Base-by-base conservation (phyloP, 2,113 vertebrate genomes). In the Antennarius striatus region DNA sequence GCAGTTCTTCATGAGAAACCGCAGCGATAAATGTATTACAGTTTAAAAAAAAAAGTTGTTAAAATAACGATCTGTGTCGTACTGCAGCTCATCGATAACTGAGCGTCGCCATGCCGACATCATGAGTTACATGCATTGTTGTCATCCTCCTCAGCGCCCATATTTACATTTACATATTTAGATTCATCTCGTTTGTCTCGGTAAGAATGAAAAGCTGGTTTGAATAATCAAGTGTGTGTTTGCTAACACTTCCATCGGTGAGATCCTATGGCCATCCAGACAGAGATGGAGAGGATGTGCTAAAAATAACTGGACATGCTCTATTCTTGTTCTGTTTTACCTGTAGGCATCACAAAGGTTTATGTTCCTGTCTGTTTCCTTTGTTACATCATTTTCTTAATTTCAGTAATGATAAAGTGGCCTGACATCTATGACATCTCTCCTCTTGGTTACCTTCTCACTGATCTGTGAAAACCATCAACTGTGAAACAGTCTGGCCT, bases 191-290 rank as follows among this genome's bases (percentile, higher is more conserved):
- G 2, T 68, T 61, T 75, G 46, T 73, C 8, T 72, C 56, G 52
- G 45, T 48, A 17, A 58, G 43, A 7, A 22, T 57, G 52, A n/a
- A 39, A 9, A 30, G 40, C 71, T 67, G 15, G 57, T 65, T 56
- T 74, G 30, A 77, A 63, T 74, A 62, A 83, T 71, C 46, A 43
- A 52, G 79, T 80, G 46, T 51, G 59, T 15, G 59, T 15, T 57
- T 28, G 11, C 17, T 43, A 22, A 49, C 36, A 58, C 77, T 16
- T 36, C 32, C 32, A 5, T 36, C 32, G 32, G 32, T 36, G 32
- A 36, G 32, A 36, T 36, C 7, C 32, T 7, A 2, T 7, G 32
- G 32, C 32, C 32, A 7, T 36, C 32, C 32, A 36, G 5, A 36
- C 32, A 36, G 7, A 7, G 5, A 36, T 36, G 32, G 5, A 4